Evolutionary conservation across 2,888 invertebrate species (phyloP), one percentile per base, ranked within the genome.

Genomic region (Sarcophaga caerulescens): DNA sequence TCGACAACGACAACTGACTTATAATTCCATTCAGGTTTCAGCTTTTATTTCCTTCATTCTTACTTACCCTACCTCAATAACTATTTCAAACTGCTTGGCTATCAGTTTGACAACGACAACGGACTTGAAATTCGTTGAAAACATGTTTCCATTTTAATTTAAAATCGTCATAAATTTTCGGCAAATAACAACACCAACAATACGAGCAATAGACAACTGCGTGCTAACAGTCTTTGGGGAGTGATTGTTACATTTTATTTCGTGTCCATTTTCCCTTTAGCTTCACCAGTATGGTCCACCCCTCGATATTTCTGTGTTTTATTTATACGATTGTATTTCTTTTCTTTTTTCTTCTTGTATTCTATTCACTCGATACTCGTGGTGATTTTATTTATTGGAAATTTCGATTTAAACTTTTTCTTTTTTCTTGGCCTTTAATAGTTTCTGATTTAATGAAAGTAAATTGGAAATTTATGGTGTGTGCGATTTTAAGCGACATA

Each of bases 71-170:
- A 65, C 35, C 35, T 35, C 65, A 52, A 63, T 63, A 35, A 66
- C 17, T 52, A 57, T 3, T 45, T 60, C 52, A 25, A 71, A 11
- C 35, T 66, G 3, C 52, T 35, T 71, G 45, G 14, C 59, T 45
- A 52, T 69, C 23, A 52, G 52, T 70, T 45, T 23, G 59, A 57
- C 68, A 68, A 80, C 66, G 66, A 70, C 47, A 66, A 79, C 62
- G 70, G 63, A 71, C 71, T 78, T 74, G 4, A 35, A 80, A 76
- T 85, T 88, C 88, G 90, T 86, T 91, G 89, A 91, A 91, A 91
- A 90, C 91, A 90, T 90, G 91, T 91, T 92, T 92, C 91, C 92
- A 91, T 92, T 92, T 92, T 92, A 92, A 92, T 92, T 92, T 92
- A 92, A 92, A 92, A 92, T 92, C 92, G 90, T 91, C 92, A 92